Conservation (phyloP, 2,797 vertebrate species). For the Anguilla megastoma region DNA sequence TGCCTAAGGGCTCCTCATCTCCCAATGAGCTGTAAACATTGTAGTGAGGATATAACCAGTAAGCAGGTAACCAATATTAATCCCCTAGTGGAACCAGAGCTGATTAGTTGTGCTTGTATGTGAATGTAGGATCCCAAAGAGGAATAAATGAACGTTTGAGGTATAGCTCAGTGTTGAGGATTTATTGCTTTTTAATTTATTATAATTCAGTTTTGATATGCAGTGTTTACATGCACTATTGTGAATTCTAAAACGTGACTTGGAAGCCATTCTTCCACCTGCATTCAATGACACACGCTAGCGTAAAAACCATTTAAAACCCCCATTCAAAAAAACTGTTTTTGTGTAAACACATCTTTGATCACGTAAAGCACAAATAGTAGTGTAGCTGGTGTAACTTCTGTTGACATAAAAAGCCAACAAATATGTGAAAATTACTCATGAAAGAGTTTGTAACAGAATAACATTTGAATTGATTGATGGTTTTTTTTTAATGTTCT, state of each 20-base stretch:
- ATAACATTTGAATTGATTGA: not conserved
- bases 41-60: not conserved
- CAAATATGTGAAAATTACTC: not conserved
- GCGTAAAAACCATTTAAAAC: not conserved
- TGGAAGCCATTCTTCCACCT: not conserved
- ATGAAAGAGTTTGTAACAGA: not conserved
- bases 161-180: not conserved
- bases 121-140: not conserved
- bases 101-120: not conserved
- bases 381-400: not conserved
- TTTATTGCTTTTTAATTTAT: not conserved
- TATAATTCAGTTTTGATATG: not conserved
- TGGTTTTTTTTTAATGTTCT: not conserved
- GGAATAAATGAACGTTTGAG: not conserved
- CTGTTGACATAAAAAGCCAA: not conserved
- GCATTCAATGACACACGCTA: not conserved
- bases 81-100: not conserved
- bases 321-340: not conserved
- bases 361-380: not conserved
- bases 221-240: not conserved
- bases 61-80: constrained; percentile 12
- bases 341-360: not conserved
- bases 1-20: not conserved
- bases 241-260: not conserved
- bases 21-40: not conserved